These are phyloP conservation scores for Syrrhaptes paradoxus DNA, from an alignment of 2,113 vertebrate genomes.

Conservation along the genomic window DNA sequence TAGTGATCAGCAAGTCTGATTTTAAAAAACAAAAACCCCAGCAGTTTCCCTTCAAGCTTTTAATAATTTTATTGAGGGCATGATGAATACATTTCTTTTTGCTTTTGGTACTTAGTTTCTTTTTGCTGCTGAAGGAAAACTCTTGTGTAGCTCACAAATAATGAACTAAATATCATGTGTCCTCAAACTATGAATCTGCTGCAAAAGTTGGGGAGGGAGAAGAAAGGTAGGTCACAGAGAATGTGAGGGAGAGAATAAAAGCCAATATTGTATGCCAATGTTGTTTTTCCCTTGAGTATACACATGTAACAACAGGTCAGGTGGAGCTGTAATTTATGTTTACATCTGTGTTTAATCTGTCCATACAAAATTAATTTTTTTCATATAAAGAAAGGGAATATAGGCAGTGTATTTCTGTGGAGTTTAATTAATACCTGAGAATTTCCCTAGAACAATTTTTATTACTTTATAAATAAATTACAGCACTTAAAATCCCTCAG, in stretches of 20 bases:
- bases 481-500: not conserved
- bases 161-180: not conserved
- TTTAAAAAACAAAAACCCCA: not conserved
- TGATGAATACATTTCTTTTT: not conserved
- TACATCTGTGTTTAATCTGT: not conserved
- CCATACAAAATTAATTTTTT: not conserved
- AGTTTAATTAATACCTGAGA: conserved; percentile 5
- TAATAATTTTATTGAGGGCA: conserved; percentile 12
- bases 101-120: not conserved
- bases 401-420: not conserved
- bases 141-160: not conserved
- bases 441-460: not conserved
- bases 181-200: not conserved
- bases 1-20: not conserved
- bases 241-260: not conserved
- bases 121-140: not conserved
- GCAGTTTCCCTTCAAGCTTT: not conserved
- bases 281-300: not conserved
- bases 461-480: conserved; percentile 28
- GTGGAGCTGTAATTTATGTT: conserved; percentile 5
- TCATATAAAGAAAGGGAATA: not conserved
- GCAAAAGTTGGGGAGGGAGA: not conserved
- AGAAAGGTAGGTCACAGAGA: conserved; percentile 37
- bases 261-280: not conserved
- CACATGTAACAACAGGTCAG: not conserved